Evolutionary conservation across 2,797 vertebrate genomes (phyloP).

Genomic region (Tragopan temminckii): DNA sequence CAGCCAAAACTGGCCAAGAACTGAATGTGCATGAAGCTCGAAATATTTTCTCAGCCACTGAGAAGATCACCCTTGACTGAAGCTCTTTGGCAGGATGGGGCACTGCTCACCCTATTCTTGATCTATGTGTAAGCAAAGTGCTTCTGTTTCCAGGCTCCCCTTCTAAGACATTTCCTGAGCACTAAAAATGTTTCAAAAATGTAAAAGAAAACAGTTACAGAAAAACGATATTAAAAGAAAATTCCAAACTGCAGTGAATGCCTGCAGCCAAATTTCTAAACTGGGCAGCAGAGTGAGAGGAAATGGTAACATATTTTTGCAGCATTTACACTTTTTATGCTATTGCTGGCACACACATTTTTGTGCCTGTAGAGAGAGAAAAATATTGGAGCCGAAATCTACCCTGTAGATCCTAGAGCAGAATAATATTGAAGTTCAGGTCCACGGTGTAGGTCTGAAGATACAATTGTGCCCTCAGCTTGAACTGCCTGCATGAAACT

Average conservation of each 20-base stretch:
- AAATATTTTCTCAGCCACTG: not conserved
- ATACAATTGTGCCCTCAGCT: not conserved
- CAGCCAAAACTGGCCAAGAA: conserved; percentile 19
- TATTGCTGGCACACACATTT: conserved; percentile 66
- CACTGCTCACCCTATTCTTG: not conserved
- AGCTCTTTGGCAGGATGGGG: not conserved
- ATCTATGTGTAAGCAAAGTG: conserved; percentile 26
- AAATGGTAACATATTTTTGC: conserved; percentile 76
- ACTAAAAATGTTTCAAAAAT: conserved; percentile 68
- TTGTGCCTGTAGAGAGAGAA: conserved; percentile 57
- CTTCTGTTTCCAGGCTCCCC: conserved; percentile 56
- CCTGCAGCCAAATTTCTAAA: conserved; percentile 71
- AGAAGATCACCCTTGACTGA: not conserved
- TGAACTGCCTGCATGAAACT: not conserved
- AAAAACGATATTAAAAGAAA: conserved; percentile 73
- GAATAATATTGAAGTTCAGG: conserved; percentile 28
- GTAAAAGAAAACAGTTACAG: conserved; percentile 70
- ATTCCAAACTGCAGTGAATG: conserved; percentile 65
- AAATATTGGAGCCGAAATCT: conserved; percentile 55
- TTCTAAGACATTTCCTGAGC: conserved; percentile 59
- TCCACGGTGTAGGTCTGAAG: not conserved
- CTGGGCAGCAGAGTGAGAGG: conserved; percentile 64
- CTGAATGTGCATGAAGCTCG: not conserved
- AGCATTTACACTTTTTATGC: conserved; percentile 76
- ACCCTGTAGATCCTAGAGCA: conserved; percentile 43